phyloP scores from a whole-genome alignment of 2,113 vertebrate species.

The Andinoacara biseriatus region DNA sequence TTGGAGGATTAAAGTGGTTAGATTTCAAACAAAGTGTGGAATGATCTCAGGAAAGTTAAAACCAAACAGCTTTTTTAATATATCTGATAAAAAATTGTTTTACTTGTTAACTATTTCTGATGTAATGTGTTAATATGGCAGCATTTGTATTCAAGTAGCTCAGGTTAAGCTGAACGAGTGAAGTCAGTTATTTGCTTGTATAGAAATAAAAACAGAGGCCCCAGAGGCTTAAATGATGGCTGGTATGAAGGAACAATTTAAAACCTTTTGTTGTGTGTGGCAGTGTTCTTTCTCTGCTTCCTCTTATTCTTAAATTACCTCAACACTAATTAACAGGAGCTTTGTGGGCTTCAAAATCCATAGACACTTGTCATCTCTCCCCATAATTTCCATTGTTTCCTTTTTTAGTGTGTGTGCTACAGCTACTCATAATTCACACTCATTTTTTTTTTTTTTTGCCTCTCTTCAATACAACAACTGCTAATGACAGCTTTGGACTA shows the following conservation, averaged over 20 bases:
- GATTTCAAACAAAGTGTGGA: neutral
- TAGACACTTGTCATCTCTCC: neutral
- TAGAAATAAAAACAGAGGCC: neutral
- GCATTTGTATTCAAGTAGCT: neutral
- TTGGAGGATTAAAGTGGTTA: neutral
- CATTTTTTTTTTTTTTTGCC: neutral
- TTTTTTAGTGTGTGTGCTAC: neutral
- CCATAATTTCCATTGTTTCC: slow-evolving; percentile 3
- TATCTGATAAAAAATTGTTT: neutral
- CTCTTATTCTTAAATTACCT: slow-evolving; percentile 12
- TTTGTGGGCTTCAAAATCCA: slow-evolving; percentile 13
- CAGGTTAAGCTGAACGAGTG: neutral
- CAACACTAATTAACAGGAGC: slow-evolving; percentile 22
- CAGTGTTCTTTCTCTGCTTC: slow-evolving; percentile 8
- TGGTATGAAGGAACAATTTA: neutral
- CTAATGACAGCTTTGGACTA: slow-evolving; percentile 9
- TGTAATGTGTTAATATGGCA: neutral
- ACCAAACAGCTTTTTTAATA: neutral
- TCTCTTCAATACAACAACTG: neutral
- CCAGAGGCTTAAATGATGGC: neutral
- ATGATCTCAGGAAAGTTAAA: neutral
- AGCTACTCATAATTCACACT: neutral
- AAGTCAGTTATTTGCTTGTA: slow-evolving; percentile 1
- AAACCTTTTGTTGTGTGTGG: neutral
- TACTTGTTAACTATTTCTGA: neutral